Evolutionary conservation across 2,888 invertebrate species (phyloP).

Genomic region (Patella ulyssiponensis): DNA sequence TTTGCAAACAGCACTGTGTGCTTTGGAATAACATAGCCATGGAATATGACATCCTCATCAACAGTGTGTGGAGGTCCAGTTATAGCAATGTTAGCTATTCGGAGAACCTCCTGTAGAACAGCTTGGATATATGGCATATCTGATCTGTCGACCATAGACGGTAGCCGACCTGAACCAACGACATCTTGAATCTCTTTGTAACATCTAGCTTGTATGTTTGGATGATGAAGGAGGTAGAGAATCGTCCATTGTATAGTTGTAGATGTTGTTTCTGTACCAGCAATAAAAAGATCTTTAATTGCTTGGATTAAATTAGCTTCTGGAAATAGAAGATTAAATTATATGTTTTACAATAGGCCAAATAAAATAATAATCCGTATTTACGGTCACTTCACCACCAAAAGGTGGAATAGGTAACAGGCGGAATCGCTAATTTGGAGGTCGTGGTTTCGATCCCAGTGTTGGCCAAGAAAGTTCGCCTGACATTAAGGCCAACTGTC

Average conservation of each 20-base stretch:
- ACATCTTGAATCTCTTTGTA: slow-evolving; percentile 54
- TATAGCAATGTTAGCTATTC: slow-evolving; percentile 53
- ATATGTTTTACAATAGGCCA: too few species aligned
- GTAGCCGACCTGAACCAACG: slow-evolving; percentile 59
- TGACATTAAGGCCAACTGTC: too few species aligned
- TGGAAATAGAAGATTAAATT: too few species aligned
- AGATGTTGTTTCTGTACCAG: slow-evolving; percentile 80
- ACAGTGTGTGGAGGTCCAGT: slow-evolving; percentile 47
- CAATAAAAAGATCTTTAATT: slow-evolving; percentile 50
- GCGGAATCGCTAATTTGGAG: too few species aligned
- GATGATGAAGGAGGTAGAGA: slow-evolving; percentile 84
- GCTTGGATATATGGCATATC: slow-evolving; percentile 56
- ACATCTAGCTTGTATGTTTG: slow-evolving; percentile 73
- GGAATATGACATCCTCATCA: slow-evolving; percentile 48
- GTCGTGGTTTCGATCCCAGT: too few species aligned
- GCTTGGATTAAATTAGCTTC: slow-evolving; percentile 7
- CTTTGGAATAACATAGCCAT: slow-evolving; percentile 61
- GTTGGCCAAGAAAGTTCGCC: too few species aligned
- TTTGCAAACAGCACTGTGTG: slow-evolving; percentile 48
- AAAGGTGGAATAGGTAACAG: too few species aligned
- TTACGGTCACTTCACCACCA: too few species aligned
- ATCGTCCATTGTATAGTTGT: slow-evolving; percentile 89
- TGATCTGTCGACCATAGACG: slow-evolving; percentile 42
- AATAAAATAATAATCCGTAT: too few species aligned
- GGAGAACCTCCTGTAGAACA: slow-evolving; percentile 53